Evolutionary conservation across 2,888 invertebrate species (phyloP), one percentile per base, ranked within the genome.

Genomic region (Cancer borealis): DNA sequence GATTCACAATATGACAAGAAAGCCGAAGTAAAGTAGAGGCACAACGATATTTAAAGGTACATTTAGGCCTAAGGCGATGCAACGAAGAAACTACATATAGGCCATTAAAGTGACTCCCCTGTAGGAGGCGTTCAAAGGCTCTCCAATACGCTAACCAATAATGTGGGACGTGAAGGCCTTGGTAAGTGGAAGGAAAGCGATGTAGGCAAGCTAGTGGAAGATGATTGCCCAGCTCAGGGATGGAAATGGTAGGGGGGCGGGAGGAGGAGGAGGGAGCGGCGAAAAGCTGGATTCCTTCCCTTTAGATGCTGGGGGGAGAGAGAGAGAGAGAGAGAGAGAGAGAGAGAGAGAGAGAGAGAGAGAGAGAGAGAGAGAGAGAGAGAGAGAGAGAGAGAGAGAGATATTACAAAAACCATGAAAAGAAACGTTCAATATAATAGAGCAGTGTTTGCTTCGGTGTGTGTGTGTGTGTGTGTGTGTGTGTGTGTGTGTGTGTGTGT

Each of bases 321-420:
- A 49, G 89, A 45, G 45, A 45, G 89, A 89, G 46, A 49, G 17
- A 47, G 89, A 26, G 89, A 89, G 46, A 47, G 89, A 89, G 47
- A 89, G 89, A 89, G 88, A 88, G 88, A 88, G 88, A 88, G 88
- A 88, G 88, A 88, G 88, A 88, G 88, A 88, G 88, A 88, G 88
- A 88, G 88, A 88, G 88, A 88, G 88, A 46, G 88, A 46, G 73
- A 73, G 73, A 73, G 73, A 73, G 73, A 73, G 73, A 73, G 73
- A 73, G 73, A 73, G 73, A 73, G 73, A 73, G 73, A 73, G 73
- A 73, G 73, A 66, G 66, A 73, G 73, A 79, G 73, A 79, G 73
- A 79, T 26, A 79, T 39, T 39, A 39, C 39, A 39, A 39, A 39
- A 39, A 39, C 0, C 39, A 39, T 39, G 39, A 39, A 39, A 39